Base-by-base conservation (phyloP, 2,113 vertebrate species). In the Tamias sibiricus region DNA sequence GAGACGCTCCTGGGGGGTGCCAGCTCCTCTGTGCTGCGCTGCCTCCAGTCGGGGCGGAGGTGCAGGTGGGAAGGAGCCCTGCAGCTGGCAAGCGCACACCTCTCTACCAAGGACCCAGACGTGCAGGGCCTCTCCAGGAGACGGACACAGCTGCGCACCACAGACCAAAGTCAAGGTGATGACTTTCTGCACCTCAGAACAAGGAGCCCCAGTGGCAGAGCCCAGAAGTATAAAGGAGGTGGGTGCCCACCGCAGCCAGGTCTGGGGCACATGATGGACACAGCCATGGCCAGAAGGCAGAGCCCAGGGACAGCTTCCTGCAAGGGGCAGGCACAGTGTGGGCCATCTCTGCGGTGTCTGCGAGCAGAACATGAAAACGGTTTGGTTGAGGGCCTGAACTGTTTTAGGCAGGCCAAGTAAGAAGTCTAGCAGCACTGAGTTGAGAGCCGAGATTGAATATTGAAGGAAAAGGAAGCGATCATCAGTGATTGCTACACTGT, bases 11-110 rank as follows among this genome's bases (percentile, higher is more conserved):
- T 1, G 37, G 19, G 37, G 4, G 7, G 8, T 4, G 14, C 11
- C 44, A 17, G 37, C 49, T 16, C 54, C 8, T 10, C 6, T 28
- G 16, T 1, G 0, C 20, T 6, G 26, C 0, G 6, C 20, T 13
- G 44, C 42, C 5, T 4, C 3, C 44, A 57, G n/a, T 62, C 8
- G 24, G 22, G 57, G 57, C 57, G 3, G 22, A 26, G 26, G 57
- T 8, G 26, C 20, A 26, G 57, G 57, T 59, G 57, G 57, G 57
- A 59, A 59, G 57, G 57, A 26, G 16, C 57, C 57, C 59, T 26
- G 24, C 9, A 9, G 24, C 59, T 28, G 44, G 17, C 13, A 30
- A 42, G 71, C 71, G 42, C 37, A 2, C n/a, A 16, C 66, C 35
- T 80, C 14, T n/a, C 77, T 24, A 26, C 35, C 12, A 59, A 12